These are phyloP conservation scores for Microcebus tavaratra DNA, from an alignment of 2,113 vertebrate species.

Conservation along the genomic window DNA sequence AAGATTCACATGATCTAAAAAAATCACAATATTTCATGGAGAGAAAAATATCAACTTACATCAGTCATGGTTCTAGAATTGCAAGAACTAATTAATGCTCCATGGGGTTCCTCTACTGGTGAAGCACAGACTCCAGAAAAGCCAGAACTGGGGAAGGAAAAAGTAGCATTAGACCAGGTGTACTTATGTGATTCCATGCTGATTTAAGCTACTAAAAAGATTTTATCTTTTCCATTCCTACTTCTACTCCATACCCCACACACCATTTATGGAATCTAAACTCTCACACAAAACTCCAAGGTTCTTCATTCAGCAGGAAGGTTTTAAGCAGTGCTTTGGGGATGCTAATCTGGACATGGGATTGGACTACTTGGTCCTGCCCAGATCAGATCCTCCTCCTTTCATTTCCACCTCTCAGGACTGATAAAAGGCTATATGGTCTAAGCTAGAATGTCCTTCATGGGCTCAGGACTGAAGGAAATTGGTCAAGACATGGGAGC, in stretches of 20 bases:
- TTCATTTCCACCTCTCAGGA: neutral
- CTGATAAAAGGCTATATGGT: neutral
- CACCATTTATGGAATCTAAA: neutral
- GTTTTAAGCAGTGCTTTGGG: neutral
- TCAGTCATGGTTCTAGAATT: slow-evolving; percentile 40
- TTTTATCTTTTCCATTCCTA: neutral
- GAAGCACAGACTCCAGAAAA: slow-evolving; percentile 30
- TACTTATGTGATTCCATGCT: neutral
- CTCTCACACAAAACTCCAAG: neutral
- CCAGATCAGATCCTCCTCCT: neutral
- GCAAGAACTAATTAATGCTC: slow-evolving; percentile 1
- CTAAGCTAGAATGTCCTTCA: neutral
- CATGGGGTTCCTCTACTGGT: neutral
- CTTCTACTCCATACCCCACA: neutral
- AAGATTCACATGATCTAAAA: slow-evolving; percentile 16
- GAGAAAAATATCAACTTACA: slow-evolving; percentile 55
- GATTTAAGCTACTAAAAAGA: neutral
- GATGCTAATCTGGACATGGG: no score
- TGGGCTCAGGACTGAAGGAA: neutral
- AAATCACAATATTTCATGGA: neutral
- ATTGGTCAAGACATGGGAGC: neutral
- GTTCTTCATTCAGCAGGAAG: neutral
- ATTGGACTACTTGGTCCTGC: neutral
- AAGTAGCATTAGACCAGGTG: neutral
- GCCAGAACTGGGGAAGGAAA: slow-evolving; percentile 33